Evolutionary conservation across 2,113 vertebrate species (phyloP).

Genomic region (Indri indri): DNA sequence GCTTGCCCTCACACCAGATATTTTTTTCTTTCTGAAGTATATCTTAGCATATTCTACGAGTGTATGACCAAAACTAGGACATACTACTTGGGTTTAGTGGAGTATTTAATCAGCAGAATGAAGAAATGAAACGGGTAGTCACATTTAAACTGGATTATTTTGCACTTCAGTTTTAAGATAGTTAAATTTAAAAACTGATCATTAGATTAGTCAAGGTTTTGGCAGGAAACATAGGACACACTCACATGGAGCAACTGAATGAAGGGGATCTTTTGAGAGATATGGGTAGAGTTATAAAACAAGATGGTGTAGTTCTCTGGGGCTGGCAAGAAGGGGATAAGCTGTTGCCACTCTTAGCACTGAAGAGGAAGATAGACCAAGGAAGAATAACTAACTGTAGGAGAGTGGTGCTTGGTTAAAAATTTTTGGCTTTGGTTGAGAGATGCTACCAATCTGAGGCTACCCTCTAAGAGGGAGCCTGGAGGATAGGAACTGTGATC

Average conservation of each 20-base stretch:
- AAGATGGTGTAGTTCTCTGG: neutral
- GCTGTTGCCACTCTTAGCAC: no score
- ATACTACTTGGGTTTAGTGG: neutral
- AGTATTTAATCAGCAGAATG: neutral
- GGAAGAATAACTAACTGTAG: neutral
- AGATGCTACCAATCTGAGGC: neutral
- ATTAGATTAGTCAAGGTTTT: neutral
- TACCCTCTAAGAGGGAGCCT: neutral
- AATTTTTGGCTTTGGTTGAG: neutral
- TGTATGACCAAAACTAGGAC: neutral
- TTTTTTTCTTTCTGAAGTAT: neutral
- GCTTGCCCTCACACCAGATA: neutral
- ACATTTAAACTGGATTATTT: neutral
- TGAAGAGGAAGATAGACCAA: neutral
- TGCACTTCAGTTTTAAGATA: slow-evolving; percentile 11
- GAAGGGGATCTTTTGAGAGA: neutral
- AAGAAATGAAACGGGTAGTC: neutral
- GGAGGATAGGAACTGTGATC: neutral
- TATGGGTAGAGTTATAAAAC: neutral
- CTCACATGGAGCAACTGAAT: neutral
- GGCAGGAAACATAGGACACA: neutral
- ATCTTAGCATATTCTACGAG: neutral
- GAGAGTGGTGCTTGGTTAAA: neutral
- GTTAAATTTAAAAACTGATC: neutral
- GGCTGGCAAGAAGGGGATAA: neutral